Conservation (phyloP, 2,113 vertebrate genomes). For the Gyps fulvus region DNA sequence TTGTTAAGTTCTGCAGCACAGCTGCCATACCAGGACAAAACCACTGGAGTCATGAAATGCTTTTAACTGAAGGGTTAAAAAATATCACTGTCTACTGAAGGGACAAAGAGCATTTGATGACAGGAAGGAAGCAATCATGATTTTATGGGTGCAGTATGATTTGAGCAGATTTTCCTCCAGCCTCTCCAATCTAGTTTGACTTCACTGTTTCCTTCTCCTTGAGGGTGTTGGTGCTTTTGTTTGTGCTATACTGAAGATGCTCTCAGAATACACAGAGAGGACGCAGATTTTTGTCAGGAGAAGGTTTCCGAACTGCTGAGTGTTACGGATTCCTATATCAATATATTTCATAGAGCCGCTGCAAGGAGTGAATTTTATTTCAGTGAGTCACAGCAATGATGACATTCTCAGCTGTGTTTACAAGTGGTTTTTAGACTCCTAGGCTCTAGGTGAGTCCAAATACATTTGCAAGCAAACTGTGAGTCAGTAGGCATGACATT, state of each 20-base stretch:
- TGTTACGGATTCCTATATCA: not conserved
- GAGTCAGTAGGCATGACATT: conserved; percentile 32
- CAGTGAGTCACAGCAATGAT: not conserved
- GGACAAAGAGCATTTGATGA: not conserved
- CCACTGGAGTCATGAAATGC: rapidly evolving
- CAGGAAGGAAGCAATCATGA: not conserved
- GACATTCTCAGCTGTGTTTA: conserved; percentile 34
- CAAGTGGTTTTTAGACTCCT: not conserved
- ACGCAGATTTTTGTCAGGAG: not conserved
- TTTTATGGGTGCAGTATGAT: not conserved
- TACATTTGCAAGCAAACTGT: not conserved
- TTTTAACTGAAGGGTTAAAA: not conserved
- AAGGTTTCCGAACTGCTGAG: not conserved
- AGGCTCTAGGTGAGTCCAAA: not conserved
- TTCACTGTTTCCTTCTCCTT: not conserved
- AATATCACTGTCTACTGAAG: rapidly evolving
- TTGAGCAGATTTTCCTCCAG: not conserved
- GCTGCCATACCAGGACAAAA: not conserved
- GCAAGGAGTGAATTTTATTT: not conserved
- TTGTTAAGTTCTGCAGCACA: not conserved
- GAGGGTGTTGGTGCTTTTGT: not conserved
- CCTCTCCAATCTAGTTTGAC: not conserved
- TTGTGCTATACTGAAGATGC: not conserved
- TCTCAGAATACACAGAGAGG: not conserved
- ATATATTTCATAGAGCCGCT: not conserved